Evolutionary conservation across 2,888 invertebrate genomes (phyloP).

Genomic region (Holacanthella duospinosa): DNA sequence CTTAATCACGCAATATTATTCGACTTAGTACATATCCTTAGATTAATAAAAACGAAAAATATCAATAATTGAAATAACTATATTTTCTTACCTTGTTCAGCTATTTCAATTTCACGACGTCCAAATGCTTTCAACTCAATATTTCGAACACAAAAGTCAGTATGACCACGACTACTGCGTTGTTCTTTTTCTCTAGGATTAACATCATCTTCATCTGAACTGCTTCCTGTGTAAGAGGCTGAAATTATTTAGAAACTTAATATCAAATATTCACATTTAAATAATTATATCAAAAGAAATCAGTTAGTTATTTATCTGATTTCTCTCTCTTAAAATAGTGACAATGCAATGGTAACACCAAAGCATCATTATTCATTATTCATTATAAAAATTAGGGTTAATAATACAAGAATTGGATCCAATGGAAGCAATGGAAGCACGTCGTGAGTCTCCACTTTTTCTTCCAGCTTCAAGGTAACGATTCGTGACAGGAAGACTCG

Average conservation of each 20-base stretch:
- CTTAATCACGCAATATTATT: not conserved
- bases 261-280: too few species aligned
- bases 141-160: constrained; percentile 89
- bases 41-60: not conserved
- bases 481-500: constrained; percentile 40
- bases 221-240: constrained; percentile 65
- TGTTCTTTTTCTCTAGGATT: constrained; percentile 88
- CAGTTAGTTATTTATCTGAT: too few species aligned
- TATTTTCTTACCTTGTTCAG: constrained; percentile 63
- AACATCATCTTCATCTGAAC: constrained; percentile 86
- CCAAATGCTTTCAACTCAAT: constrained; percentile 89
- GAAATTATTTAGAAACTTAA: constrained; percentile 18
- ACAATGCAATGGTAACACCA: constrained; percentile 4
- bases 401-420: constrained; percentile 40
- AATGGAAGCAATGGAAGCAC: constrained; percentile 40
- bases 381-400: constrained; percentile 8
- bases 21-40: too few species aligned
- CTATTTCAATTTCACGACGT: constrained; percentile 91
- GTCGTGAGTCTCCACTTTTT: constrained; percentile 38
- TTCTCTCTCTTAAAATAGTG: too few species aligned
- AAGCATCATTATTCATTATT: too few species aligned
- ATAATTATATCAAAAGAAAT: too few species aligned
- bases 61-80: not conserved
- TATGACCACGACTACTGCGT: constrained; percentile 69
- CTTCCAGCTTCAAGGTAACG: constrained; percentile 39